Percentiles rank a stretch among this genome's conserved stretches.
Conservation (phyloP, 1,140 invertebrate genomes). For the Lycorma delicatula region DNA sequence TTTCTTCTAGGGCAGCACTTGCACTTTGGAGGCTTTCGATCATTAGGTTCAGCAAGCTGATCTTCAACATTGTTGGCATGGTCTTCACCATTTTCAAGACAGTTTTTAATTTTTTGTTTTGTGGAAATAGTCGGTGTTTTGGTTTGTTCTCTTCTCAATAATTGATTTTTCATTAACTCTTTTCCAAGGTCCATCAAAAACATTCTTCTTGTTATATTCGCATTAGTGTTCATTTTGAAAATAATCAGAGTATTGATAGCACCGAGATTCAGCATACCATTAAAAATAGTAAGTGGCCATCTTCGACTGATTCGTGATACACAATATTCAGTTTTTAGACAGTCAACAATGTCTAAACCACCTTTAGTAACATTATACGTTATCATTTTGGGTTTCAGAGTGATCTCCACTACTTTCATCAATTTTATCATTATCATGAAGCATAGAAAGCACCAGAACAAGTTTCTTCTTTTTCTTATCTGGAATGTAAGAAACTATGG, state of each 20-base stretch:
- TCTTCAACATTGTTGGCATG: too few species aligned
- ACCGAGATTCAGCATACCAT: constrained; percentile 32
- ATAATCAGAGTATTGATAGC: constrained; percentile 28
- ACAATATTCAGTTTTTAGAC: constrained; percentile 33
- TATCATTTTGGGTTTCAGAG: constrained; percentile 22
- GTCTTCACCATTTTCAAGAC: too few species aligned
- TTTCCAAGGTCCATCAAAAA: too few species aligned
- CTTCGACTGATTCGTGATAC: constrained; percentile 30
- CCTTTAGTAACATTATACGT: constrained; percentile 38
- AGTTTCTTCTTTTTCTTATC: constrained; percentile 11
- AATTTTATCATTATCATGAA: neutral
- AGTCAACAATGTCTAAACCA: constrained; percentile 37
- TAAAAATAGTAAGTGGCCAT: constrained; percentile 37
- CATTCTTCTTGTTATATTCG: too few species aligned
- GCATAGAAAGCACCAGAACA: neutral
- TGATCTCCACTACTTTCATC: neutral
- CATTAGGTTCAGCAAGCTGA: too few species aligned
- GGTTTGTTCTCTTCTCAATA: too few species aligned
- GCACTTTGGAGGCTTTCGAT: too few species aligned
- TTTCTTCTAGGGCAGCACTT: too few species aligned
- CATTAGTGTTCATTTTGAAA: neutral
- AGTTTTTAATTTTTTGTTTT: too few species aligned
- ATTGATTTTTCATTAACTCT: too few species aligned
- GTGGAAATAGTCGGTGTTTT: too few species aligned
- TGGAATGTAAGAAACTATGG: constrained; percentile 27